Conservation (phyloP, 2,113 vertebrate genomes). For the Clarias gariepinus region DNA sequence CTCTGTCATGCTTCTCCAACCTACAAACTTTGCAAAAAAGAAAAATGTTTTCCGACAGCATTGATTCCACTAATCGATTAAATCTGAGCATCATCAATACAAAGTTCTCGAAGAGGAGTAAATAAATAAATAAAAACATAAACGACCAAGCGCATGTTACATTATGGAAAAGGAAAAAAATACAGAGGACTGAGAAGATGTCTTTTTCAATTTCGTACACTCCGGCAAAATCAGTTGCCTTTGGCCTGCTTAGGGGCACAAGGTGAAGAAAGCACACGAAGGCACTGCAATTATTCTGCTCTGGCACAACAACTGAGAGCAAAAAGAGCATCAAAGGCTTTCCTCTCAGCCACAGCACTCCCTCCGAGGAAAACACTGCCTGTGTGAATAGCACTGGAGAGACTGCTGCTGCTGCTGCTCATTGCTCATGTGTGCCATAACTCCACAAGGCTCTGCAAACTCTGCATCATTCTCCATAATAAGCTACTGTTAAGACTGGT, state of each 20-base stretch:
- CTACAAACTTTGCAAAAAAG: not conserved
- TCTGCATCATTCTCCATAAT: not conserved
- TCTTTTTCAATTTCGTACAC: constrained; percentile 75
- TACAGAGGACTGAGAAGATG: constrained; percentile 63
- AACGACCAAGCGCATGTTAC: constrained; percentile 61
- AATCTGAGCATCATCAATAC: constrained; percentile 47
- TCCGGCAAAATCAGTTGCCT: constrained; percentile 75
- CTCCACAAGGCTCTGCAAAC: not conserved
- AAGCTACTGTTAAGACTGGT: not conserved
- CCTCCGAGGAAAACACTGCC: constrained; percentile 69
- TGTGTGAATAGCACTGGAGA: constrained; percentile 65
- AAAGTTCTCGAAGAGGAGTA: constrained; percentile 45
- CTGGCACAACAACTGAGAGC: constrained; percentile 79
- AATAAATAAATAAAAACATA: constrained; percentile 54
- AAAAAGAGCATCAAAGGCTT: constrained; percentile 78
- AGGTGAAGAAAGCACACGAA: constrained; percentile 76
- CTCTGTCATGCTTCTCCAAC: not conserved
- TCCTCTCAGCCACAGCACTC: constrained; percentile 68
- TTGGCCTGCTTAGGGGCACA: constrained; percentile 77
- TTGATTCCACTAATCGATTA: constrained; percentile 13
- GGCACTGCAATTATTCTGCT: constrained; percentile 74
- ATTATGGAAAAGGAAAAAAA: constrained; percentile 50
- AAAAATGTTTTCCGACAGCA: not conserved
- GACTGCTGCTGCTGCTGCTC: constrained; percentile 57
- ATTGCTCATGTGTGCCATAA: constrained; percentile 1